These are phyloP conservation scores for Linepithema humile DNA, from an alignment of 1,140 invertebrate genomes.

Conservation along the genomic window DNA sequence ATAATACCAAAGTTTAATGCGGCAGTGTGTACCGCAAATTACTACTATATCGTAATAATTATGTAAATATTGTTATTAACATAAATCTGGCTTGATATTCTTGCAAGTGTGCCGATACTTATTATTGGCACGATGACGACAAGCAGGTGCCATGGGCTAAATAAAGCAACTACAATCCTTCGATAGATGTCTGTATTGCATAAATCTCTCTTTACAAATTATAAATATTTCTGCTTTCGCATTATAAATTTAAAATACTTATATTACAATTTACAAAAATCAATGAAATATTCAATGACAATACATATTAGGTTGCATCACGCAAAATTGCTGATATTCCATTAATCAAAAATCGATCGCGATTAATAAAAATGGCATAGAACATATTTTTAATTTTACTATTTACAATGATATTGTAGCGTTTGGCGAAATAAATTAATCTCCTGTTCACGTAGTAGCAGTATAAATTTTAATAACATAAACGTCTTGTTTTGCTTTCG, in stretches of 20 bases:
- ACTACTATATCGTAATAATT: conserved; percentile 84
- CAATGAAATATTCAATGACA: neutral
- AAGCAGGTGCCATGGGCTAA: neutral
- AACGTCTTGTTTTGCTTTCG: neutral
- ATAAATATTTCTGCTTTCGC: neutral
- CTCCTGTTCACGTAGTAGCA: neutral
- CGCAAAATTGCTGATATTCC: too few relatives aligned
- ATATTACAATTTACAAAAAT: neutral
- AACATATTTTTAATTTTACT: too few relatives aligned
- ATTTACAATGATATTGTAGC: too few relatives aligned
- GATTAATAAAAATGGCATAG: too few relatives aligned
- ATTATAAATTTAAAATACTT: neutral
- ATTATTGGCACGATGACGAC: neutral
- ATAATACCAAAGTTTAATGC: conserved; percentile 80
- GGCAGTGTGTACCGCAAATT: conserved; percentile 84
- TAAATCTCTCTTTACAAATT: conserved; percentile 16
- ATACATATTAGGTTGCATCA: neutral
- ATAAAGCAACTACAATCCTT: conserved; percentile 10
- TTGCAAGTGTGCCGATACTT: neutral
- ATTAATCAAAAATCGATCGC: too few relatives aligned
- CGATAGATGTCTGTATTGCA: conserved; percentile 17
- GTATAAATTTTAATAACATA: conserved; percentile 2
- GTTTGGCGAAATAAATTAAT: neutral
- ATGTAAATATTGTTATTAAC: conserved; percentile 85
- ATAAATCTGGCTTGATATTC: conserved; percentile 66